phyloP scores from a whole-genome alignment of 1,140 invertebrate genomes.

The Hyposmocoma kahamanoa region DNA sequence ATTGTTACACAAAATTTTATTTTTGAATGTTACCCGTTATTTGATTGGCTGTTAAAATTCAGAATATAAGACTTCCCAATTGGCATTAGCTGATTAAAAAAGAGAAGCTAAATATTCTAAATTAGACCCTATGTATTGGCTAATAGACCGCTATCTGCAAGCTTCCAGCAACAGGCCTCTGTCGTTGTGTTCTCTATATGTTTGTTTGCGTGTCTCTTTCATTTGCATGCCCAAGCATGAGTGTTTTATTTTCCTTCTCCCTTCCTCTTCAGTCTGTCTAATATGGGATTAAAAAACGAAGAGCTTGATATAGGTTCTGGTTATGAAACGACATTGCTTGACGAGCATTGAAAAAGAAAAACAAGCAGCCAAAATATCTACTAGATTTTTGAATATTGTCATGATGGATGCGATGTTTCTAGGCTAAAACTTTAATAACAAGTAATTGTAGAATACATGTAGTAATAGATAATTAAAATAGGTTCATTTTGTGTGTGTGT shows the following conservation, averaged over 20 bases:
- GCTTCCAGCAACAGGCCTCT: constrained; percentile 56
- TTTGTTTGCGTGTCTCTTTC: constrained; percentile 69
- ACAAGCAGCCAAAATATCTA: no score
- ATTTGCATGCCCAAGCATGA: constrained; percentile 69
- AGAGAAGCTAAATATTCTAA: constrained; percentile 4
- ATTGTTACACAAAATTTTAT: constrained; percentile 34
- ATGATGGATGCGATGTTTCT: no score
- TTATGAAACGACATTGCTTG: no score
- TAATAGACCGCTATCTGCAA: constrained; percentile 31
- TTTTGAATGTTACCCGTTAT: constrained; percentile 20
- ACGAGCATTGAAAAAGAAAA: no score
- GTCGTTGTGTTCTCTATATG: constrained; percentile 56
- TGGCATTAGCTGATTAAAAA: background rate
- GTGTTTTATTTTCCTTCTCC: constrained; percentile 46
- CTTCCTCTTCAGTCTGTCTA: constrained; percentile 37
- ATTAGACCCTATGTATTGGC: constrained; percentile 40
- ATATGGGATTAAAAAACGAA: constrained; percentile 17
- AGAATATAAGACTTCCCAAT: background rate
- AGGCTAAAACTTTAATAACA: no score
- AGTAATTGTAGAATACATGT: no score
- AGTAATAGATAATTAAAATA: no score
- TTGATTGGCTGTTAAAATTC: constrained; percentile 57
- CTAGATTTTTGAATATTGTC: no score
- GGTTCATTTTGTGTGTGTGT: constrained; percentile 51
- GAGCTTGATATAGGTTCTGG: no score